Percentiles rank a stretch among this genome's conserved stretches.
These are phyloP conservation scores for Nesoenas mayeri DNA, from an alignment of 2,113 vertebrate genomes.

Conservation along the genomic window DNA sequence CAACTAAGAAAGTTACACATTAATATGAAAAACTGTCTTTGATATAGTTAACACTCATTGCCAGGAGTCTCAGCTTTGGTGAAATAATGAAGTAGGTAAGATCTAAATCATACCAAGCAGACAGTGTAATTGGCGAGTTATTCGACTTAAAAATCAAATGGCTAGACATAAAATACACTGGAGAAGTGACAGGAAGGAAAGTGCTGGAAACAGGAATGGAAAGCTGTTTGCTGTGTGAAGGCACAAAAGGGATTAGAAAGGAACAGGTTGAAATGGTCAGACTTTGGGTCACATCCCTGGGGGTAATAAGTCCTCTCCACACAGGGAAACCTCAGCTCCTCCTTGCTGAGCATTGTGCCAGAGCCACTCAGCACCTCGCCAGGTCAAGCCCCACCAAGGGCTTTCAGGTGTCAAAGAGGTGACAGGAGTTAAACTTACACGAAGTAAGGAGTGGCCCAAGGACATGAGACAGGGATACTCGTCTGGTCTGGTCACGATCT, in stretches of 20 bases:
- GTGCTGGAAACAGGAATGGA: background rate
- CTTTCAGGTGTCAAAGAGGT: background rate
- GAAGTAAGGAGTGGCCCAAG: background rate
- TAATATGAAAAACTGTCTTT: background rate
- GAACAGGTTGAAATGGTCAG: background rate
- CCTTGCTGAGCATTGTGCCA: accelerated
- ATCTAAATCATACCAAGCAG: background rate
- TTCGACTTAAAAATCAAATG: background rate
- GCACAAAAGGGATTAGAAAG: background rate
- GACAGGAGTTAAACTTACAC: background rate
- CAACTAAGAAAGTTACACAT: background rate
- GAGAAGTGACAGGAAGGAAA: background rate
- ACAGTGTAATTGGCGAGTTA: background rate
- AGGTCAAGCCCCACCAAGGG: no score
- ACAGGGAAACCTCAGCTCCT: accelerated
- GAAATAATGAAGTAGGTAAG: background rate
- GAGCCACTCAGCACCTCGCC: background rate
- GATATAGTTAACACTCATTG: background rate
- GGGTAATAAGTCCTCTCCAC: background rate
- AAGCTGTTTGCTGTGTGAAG: background rate
- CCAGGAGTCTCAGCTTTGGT: background rate
- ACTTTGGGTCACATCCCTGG: background rate
- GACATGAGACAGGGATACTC: background rate
- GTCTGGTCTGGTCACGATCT: background rate
- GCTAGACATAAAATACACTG: background rate